Percentiles rank a stretch among this genome's conserved stretches.
phyloP scores from a whole-genome alignment of 2,797 vertebrate genomes.

The Pseudochirops cupreus region DNA sequence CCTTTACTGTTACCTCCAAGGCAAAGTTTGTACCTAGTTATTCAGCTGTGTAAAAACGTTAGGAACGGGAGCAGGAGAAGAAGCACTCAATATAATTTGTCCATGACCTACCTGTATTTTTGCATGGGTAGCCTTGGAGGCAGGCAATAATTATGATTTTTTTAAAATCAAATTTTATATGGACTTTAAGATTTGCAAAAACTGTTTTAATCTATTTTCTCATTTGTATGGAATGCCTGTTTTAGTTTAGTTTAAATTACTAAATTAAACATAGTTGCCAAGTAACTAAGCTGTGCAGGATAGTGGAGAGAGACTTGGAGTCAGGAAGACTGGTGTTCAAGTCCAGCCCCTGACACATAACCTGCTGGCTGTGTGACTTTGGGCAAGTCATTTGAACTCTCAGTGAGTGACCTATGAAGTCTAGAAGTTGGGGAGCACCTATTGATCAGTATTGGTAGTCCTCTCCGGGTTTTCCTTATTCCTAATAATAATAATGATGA shows the following conservation, averaged over 20 bases:
- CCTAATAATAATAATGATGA: not conserved
- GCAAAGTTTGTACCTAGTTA: not conserved
- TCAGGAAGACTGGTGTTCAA: not conserved
- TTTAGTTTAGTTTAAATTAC: not conserved
- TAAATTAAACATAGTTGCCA: not conserved
- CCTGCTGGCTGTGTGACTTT: not conserved
- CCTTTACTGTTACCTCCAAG: not conserved
- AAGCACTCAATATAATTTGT: not conserved
- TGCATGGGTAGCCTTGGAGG: not conserved
- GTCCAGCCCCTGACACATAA: not conserved
- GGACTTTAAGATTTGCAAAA: not conserved
- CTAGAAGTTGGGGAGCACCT: not conserved
- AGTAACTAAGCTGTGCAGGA: not conserved
- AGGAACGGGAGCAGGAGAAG: not conserved
- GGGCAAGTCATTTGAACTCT: not conserved
- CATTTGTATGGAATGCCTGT: not conserved
- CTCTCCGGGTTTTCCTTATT: not conserved
- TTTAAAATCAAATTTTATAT: not conserved
- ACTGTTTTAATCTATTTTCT: not conserved
- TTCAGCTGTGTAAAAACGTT: conserved; percentile 29
- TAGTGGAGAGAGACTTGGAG: not conserved
- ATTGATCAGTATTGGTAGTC: not conserved
- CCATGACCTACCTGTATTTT: not conserved
- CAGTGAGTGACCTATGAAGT: not conserved
- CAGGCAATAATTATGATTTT: not conserved